phyloP scores from a whole-genome alignment of 2,888 invertebrate species.

The Sturmia bella region DNA sequence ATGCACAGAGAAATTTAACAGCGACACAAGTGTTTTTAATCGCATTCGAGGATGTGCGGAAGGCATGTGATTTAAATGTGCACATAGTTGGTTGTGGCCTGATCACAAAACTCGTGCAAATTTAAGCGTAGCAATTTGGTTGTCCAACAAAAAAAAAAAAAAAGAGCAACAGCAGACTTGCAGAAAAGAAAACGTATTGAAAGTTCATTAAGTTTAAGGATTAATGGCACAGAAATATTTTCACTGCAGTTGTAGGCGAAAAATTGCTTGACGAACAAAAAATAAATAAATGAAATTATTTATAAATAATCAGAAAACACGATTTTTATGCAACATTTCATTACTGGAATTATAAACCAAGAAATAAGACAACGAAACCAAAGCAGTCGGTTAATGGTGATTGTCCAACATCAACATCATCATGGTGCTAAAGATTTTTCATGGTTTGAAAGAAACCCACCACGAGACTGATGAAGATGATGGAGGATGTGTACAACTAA shows the following conservation, averaged over 20 bases:
- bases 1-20: constrained; percentile 10
- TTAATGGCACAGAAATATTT: constrained; percentile 38
- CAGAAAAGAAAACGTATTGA: constrained; percentile 55
- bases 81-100: constrained; percentile 1
- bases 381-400: constrained; percentile 7
- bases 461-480: constrained; percentile 6
- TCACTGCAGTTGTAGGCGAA: constrained; percentile 57
- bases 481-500: constrained; percentile 7
- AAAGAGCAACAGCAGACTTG: too few species aligned
- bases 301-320: constrained; percentile 51
- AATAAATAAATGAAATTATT: constrained; percentile 43
- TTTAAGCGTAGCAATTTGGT: constrained; percentile 18
- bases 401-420: constrained; percentile 31
- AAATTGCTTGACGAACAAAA: constrained; percentile 33
- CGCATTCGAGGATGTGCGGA: constrained; percentile 3
- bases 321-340: constrained; percentile 61
- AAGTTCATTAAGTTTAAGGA: constrained; percentile 37
- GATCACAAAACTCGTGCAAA: constrained; percentile 47
- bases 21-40: constrained; percentile 11
- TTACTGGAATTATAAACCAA: constrained; percentile 11
- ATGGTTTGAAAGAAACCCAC: constrained; percentile 20
- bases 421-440: background rate
- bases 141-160: background rate
- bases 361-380: constrained; percentile 23
- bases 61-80: constrained; percentile 10